Conservation (phyloP, 2,888 invertebrate genomes). For the Anthophora plumipes region DNA sequence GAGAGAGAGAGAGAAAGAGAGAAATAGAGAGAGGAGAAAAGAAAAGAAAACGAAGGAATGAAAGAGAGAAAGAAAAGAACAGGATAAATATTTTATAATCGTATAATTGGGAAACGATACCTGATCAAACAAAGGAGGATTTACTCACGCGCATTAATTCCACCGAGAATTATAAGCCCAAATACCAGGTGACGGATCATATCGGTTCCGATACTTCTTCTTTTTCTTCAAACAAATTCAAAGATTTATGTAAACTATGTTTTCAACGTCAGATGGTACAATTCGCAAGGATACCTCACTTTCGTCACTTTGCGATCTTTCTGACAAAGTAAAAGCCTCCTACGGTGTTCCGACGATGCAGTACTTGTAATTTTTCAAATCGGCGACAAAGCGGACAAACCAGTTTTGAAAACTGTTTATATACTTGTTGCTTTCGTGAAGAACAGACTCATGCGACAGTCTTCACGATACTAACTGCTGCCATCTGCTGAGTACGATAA, state of each 20-base stretch:
- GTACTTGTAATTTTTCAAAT: conserved; percentile 41
- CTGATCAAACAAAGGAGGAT: too few species aligned
- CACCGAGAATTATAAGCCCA: conserved; percentile 18
- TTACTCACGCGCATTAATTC: conserved; percentile 52
- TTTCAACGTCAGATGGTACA: too few species aligned
- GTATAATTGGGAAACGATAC: not conserved
- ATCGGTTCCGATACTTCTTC: not conserved
- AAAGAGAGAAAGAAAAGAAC: not conserved
- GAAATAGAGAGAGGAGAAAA: not conserved
- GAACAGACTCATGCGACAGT: not conserved
- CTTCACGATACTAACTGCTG: conserved; percentile 37
- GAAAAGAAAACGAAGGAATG: too few species aligned
- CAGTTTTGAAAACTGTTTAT: conserved; percentile 48
- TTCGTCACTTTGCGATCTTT: not conserved
- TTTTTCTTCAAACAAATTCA: not conserved
- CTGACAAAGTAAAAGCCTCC: not conserved
- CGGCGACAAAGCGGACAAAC: conserved; percentile 41
- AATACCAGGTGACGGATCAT: conserved; percentile 33
- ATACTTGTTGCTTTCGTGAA: conserved; percentile 2
- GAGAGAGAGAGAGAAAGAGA: not conserved
- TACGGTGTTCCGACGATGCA: not conserved
- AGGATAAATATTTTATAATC: not conserved
- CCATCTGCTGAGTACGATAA: conserved; percentile 40
- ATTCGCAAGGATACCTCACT: not conserved
- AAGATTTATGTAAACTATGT: not conserved